Evolutionary conservation across 2,888 invertebrate species (phyloP), one percentile per base, ranked within the genome.

Genomic region (Aphelenchoides bicaudatus): DNA sequence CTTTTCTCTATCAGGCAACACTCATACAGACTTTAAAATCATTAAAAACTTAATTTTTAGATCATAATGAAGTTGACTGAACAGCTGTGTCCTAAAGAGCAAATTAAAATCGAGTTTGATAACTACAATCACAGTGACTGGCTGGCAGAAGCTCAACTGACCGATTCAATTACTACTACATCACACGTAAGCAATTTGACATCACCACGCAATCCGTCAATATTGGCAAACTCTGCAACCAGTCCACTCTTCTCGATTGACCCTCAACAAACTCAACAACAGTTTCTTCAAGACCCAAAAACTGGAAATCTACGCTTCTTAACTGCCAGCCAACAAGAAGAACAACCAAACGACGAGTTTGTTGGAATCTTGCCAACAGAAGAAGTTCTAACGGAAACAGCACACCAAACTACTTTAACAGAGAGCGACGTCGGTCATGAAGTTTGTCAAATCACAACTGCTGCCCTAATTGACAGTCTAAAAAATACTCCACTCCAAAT

Each of bases 371-470:
- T 91, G 76, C 90, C 91, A 49, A 84, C 87, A 1, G 88, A 83
- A 62, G 80, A 78, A 56, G 65, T 75, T 39, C 85, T 88, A 63
- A 86, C 88, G 31, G 90, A 88, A 28, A 88, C 89, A 29, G 90
- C 91, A 6, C 86, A 88, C 73, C 88, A 90, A 3, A 87, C 90
- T 61, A 91, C 90, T 0, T 82, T 91, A 58, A 89, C 91, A 0
- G 91, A 91, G 77, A 87, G 88, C 0, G 91, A 92, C 80, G 88
- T 89, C 58, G 90, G 71, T 19, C 50, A 86, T 56, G 87, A 86
- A 54, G 87, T 86, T 58, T 86, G 85, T 27, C 85, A 87, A 82
- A 86, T 90, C 5, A 87, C 87, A 2, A 87, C 88, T 37, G 86
- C 88, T 0, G 87, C 87, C 66, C 83, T 89, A 2, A 84, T 89